These are phyloP conservation scores for Drosophila nigrodunni DNA, from an alignment of 1,140 invertebrate genomes.

Conservation along the genomic window DNA sequence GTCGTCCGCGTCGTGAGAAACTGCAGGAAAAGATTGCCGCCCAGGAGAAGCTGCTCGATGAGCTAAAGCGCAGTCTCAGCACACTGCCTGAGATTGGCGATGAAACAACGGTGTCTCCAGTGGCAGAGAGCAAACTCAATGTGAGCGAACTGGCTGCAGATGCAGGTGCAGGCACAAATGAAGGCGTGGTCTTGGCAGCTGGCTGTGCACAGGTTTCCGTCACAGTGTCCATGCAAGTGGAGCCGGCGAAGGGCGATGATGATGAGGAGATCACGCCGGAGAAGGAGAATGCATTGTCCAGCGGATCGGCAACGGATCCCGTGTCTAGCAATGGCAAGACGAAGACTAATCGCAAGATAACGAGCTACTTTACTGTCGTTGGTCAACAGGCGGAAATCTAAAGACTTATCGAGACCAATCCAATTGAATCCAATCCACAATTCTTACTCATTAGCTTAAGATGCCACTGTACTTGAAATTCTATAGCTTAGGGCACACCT, in stretches of 20 bases:
- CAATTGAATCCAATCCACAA: conserved; percentile 47
- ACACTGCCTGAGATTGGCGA: conserved; percentile 56
- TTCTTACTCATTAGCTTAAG: conserved; percentile 74
- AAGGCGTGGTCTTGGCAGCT: not conserved
- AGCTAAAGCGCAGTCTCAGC: conserved; percentile 57
- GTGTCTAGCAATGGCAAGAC: conserved; percentile 50
- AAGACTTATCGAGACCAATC: conserved; percentile 71
- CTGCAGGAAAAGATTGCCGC: conserved; percentile 66
- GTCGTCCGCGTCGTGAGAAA: conserved; percentile 65
- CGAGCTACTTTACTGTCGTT: conserved; percentile 78
- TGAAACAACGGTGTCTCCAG: conserved; percentile 22
- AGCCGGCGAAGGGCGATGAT: conserved; percentile 55
- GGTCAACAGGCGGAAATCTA: conserved; percentile 77
- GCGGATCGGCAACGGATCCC: conserved; percentile 27
- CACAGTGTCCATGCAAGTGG: conserved; percentile 78
- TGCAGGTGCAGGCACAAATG: conserved; percentile 56
- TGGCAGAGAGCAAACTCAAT: conserved; percentile 10
- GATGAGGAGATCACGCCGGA: conserved; percentile 61
- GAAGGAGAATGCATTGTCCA: conserved; percentile 71
- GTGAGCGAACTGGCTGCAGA: conserved; percentile 49
- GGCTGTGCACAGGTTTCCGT: conserved; percentile 67
- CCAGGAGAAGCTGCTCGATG: conserved; percentile 59
- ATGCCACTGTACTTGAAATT: conserved; percentile 66
- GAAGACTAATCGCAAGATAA: conserved; percentile 74
- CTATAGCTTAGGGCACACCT: conserved; percentile 57